phyloP scores from a whole-genome alignment of 2,113 vertebrate species.

The Glareola pratincola region DNA sequence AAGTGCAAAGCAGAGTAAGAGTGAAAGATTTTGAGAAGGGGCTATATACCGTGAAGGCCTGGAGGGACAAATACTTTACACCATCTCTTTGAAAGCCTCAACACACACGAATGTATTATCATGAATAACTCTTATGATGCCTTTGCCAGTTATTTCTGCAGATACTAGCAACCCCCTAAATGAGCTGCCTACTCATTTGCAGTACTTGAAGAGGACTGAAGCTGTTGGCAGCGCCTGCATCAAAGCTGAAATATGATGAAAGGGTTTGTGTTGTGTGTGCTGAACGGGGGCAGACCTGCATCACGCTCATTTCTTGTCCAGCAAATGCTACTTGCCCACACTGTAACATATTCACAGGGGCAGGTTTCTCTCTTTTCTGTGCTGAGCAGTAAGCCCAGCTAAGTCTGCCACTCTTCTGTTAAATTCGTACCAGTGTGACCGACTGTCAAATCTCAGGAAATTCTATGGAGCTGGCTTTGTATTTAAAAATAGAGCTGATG shows the following conservation, averaged over 20 bases:
- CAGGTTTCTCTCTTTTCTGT: neutral
- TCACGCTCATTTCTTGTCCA: fast-evolving
- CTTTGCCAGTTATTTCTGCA: neutral
- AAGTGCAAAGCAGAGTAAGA: neutral
- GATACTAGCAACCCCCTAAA: neutral
- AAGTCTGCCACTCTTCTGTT: neutral
- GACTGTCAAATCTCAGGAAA: conserved; percentile 13
- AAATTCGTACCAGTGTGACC: neutral
- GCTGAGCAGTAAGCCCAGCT: neutral
- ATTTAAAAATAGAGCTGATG: conserved; percentile 39
- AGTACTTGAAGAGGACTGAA: neutral
- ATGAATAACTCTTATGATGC: neutral
- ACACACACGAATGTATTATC: neutral
- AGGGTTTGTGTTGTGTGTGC: neutral
- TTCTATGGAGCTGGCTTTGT: neutral
- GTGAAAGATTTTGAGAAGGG: neutral
- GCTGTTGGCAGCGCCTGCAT: neutral
- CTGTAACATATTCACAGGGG: neutral
- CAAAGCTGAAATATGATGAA: neutral
- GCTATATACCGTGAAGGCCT: neutral
- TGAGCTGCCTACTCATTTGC: neutral
- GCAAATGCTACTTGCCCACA: neutral
- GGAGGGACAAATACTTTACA: neutral
- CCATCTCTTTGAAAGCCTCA: neutral
- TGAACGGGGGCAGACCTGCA: neutral